These are phyloP conservation scores for Tuta absoluta DNA, from an alignment of 2,888 invertebrate genomes.

Conservation along the genomic window DNA sequence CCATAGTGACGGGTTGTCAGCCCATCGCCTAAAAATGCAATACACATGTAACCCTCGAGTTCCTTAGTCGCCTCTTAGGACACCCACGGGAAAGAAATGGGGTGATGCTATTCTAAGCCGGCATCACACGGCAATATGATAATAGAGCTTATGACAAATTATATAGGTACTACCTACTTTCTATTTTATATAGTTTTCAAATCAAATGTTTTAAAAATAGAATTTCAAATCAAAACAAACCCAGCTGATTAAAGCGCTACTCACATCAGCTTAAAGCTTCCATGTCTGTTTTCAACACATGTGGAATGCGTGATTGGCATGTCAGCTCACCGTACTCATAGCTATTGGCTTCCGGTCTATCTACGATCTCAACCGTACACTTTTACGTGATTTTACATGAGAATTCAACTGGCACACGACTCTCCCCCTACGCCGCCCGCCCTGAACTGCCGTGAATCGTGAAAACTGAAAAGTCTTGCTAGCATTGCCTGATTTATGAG, in stretches of 20 bases:
- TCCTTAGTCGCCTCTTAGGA: too few species aligned
- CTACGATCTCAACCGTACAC: slow-evolving; percentile 35
- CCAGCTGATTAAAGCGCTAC: not conserved
- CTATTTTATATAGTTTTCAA: too few species aligned
- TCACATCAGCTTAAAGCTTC: slow-evolving; percentile 26
- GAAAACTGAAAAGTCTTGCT: not conserved
- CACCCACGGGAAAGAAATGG: too few species aligned
- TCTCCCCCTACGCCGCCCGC: slow-evolving; percentile 61
- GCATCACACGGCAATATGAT: too few species aligned
- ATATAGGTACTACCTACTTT: too few species aligned
- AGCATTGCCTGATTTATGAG: slow-evolving; percentile 63
- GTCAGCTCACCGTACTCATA: slow-evolving; percentile 50
- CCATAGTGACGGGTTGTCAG: too few species aligned
- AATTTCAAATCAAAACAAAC: not conserved
- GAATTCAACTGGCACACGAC: slow-evolving; percentile 39
- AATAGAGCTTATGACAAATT: too few species aligned
- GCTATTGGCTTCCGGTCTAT: slow-evolving; percentile 30
- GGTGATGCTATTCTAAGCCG: too few species aligned
- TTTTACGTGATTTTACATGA: slow-evolving; percentile 32
- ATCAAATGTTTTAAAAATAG: not conserved
- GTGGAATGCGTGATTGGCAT: slow-evolving; percentile 55
- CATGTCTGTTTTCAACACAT: slow-evolving; percentile 33
- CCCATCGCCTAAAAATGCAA: too few species aligned
- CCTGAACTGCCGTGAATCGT: slow-evolving; percentile 34
- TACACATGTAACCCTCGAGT: too few species aligned